Conservation (phyloP, 64 coral and sea anemone species). For the Porites australiensis region DNA sequence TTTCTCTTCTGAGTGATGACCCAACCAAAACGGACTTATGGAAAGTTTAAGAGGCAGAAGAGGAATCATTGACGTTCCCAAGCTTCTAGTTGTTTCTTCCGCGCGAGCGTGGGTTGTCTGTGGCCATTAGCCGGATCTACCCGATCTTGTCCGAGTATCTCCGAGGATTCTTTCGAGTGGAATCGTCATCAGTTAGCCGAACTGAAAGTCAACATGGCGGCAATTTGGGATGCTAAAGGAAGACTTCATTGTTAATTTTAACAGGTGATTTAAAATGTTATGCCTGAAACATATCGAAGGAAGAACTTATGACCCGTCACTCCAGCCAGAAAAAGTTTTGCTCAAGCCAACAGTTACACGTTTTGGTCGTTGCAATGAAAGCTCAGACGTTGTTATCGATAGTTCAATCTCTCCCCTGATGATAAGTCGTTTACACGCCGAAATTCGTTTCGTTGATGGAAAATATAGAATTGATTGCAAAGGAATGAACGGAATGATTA, state of each 20-base stretch:
- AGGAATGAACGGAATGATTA: slow-evolving; percentile 74
- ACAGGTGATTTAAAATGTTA: slow-evolving; percentile 30
- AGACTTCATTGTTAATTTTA: not conserved
- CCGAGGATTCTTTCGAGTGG: not conserved
- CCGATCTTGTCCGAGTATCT: not conserved
- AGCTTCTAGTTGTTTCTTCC: too few species aligned
- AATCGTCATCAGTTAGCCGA: not conserved
- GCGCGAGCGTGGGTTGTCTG: too few species aligned
- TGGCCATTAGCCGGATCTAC: not conserved
- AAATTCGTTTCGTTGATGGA: slow-evolving; percentile 29
- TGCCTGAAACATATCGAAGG: slow-evolving; percentile 37
- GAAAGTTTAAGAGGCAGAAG: too few species aligned
- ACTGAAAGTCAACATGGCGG: not conserved
- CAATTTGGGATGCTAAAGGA: not conserved
- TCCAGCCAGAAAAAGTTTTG: slow-evolving; percentile 58
- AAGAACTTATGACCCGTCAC: slow-evolving; percentile 19
- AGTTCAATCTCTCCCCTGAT: slow-evolving; percentile 69
- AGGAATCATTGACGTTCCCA: too few species aligned
- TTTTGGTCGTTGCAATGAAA: slow-evolving; percentile 57
- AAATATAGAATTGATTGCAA: slow-evolving; percentile 55
- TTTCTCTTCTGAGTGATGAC: too few species aligned
- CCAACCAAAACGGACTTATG: too few species aligned
- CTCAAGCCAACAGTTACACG: slow-evolving; percentile 31
- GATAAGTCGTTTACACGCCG: slow-evolving; percentile 74
- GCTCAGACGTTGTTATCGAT: slow-evolving; percentile 72